These are phyloP conservation scores for Drosophila birchii DNA, from an alignment of 2,888 invertebrate species.

Conservation along the genomic window DNA sequence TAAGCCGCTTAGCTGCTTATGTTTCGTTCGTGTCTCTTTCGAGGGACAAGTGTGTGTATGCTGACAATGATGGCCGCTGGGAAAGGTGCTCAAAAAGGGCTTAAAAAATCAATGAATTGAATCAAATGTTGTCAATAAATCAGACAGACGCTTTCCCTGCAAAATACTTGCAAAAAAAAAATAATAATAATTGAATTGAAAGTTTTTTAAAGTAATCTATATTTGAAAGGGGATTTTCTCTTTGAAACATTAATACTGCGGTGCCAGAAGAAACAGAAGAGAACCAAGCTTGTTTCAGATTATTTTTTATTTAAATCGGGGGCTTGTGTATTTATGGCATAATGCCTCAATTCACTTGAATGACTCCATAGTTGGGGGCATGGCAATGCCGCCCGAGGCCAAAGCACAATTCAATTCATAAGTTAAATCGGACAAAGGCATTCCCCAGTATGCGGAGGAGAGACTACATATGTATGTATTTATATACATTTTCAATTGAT, in stretches of 20 bases:
- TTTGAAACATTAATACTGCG: background rate
- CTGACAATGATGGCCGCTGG: conserved; percentile 41
- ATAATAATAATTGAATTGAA: background rate
- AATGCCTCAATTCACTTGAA: conserved; percentile 62
- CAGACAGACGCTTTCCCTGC: background rate
- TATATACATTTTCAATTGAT: conserved; percentile 72
- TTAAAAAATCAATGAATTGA: conserved; percentile 23
- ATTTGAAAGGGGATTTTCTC: background rate
- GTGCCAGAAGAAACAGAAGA: background rate
- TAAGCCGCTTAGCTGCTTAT: conserved; percentile 67
- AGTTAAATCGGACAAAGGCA: conserved; percentile 36
- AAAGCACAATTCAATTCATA: conserved; percentile 52
- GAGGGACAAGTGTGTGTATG: conserved; percentile 4
- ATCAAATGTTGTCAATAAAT: conserved; percentile 12
- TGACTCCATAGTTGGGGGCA: conserved; percentile 59
- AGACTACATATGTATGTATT: conserved; percentile 11
- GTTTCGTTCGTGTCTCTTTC: conserved; percentile 26
- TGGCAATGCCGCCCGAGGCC: conserved; percentile 45
- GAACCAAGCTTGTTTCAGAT: background rate
- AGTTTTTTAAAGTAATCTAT: background rate
- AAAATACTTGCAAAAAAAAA: background rate
- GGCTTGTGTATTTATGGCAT: conserved; percentile 31
- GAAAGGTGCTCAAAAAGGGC: conserved; percentile 19
- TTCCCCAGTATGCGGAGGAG: conserved; percentile 5
- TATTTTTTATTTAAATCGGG: conserved; percentile 9